These are phyloP conservation scores for Phalangium opilio DNA, from an alignment of 2,888 invertebrate genomes.

Conservation along the genomic window DNA sequence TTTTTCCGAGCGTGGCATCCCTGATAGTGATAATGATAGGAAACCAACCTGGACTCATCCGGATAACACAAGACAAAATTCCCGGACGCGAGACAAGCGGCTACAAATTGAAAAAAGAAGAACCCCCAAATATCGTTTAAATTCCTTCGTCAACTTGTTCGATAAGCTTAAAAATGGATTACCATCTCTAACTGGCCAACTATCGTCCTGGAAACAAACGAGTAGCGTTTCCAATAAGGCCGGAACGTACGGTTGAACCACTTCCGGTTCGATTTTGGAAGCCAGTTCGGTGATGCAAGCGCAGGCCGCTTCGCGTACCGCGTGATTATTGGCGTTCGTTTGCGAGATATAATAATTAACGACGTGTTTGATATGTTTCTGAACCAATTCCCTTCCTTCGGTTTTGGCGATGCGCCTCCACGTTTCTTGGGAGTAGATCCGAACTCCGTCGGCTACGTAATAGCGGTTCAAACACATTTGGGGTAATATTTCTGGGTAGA, in stretches of 20 bases:
- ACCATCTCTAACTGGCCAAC: constrained; percentile 43
- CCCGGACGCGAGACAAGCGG: constrained; percentile 40
- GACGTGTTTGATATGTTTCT: constrained; percentile 33
- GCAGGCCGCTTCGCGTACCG: constrained; percentile 41
- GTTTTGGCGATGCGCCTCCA: constrained; percentile 36
- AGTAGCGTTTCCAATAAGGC: constrained; percentile 34
- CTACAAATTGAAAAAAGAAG: too few relatives aligned
- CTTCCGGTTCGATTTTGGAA: constrained; percentile 31
- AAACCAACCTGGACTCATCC: constrained; percentile 32
- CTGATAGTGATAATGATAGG: background rate
- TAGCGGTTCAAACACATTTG: constrained; percentile 41
- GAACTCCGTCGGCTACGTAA: constrained; percentile 40
- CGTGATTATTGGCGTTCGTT: constrained; percentile 39
- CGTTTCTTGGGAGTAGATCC: constrained; percentile 40
- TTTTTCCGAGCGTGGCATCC: too few relatives aligned
- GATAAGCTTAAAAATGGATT: too few relatives aligned
- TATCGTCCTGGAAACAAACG: constrained; percentile 39
- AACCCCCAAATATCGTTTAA: too few relatives aligned
- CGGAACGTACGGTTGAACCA: constrained; percentile 33
- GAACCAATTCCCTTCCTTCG: constrained; percentile 35
- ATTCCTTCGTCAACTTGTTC: too few relatives aligned
- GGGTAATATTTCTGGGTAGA: constrained; percentile 36
- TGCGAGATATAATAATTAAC: constrained; percentile 36
- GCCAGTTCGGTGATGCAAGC: constrained; percentile 41
- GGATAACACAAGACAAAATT: constrained; percentile 39